Evolutionary conservation across 2,888 invertebrate species (phyloP), one percentile per base, ranked within the genome.

Genomic region (Drosophila austrosaltans): DNA sequence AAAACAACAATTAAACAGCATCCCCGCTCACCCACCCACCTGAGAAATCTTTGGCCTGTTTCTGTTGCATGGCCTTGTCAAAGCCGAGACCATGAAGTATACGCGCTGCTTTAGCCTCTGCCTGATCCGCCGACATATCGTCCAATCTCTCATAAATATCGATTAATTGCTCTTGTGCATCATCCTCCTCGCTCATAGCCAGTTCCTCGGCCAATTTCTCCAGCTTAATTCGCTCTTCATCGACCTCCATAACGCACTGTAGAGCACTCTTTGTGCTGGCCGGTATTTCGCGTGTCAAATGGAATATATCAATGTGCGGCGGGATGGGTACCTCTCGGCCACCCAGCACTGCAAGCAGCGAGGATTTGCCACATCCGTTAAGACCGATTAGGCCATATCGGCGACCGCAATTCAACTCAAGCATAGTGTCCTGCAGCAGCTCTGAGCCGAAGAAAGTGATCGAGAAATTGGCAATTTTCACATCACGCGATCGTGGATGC

Each of bases 281-380:
- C 0, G 98, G 97, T 96, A 99, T 99, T 93, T 99, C 99, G 60
- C 99, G 95, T 8, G 97, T 97, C 91, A 99, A 94, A 92, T 99
- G 97, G 93, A 98, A 99, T 88, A 99, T 99, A 93, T 99, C 99
- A 79, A 99, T 97, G 91, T 98, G 97, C 3, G 97, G 96, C 3
- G 99, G 99, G 74, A 99, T 97, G 0, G 98, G 98, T 40, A 99
- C 96, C 93, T 99, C 97, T 58, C 98, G 95, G 76, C 97, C 96
- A 67, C 98, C 98, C 72, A 99, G 93, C 22, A 96, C 97, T 54
- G 98, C 95, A 77, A 99, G 93, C 69, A 99, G 93, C 2, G 99
- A 98, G 2, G 99, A 99, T 93, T 99, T 99, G 94, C 99, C 99
- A 92, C 98, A 97, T 80, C 99, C 99, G 93, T 99, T 99, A n/a